Percentiles rank a stretch among this genome's conserved stretches.
These are phyloP conservation scores for Neuroterus valhalla DNA, from an alignment of 1,140 invertebrate genomes.

Conservation along the genomic window DNA sequence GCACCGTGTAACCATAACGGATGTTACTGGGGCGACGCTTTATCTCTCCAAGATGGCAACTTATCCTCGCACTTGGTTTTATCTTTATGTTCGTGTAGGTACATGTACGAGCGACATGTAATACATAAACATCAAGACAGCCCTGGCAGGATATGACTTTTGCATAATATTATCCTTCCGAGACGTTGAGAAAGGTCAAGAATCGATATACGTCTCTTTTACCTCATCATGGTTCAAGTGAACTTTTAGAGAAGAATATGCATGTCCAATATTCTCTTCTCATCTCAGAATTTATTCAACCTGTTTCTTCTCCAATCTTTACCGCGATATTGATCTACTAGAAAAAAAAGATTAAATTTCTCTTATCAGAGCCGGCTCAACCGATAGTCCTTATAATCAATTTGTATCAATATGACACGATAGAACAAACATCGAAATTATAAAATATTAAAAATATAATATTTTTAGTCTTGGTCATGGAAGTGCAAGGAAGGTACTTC, in stretches of 20 bases:
- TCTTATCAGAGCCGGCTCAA: no score
- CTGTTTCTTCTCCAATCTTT: not conserved
- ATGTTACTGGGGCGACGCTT: conserved; percentile 16
- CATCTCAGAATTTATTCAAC: not conserved
- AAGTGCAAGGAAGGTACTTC: no score
- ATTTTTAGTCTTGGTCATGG: no score
- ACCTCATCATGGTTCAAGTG: conserved; percentile 12
- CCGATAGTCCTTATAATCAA: no score
- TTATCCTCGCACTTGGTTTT: conserved; percentile 23
- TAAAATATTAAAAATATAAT: no score
- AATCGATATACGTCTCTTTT: conserved; percentile 11
- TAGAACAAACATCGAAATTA: no score
- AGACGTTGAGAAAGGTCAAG: conserved; percentile 21
- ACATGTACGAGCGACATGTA: conserved; percentile 9
- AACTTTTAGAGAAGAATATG: not conserved
- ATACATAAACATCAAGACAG: conserved; percentile 22
- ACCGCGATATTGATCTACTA: no score
- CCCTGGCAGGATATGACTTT: conserved; percentile 16
- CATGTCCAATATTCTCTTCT: not conserved
- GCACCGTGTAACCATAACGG: conserved; percentile 2
- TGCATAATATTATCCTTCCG: conserved; percentile 27
- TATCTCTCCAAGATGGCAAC: conserved; percentile 18
- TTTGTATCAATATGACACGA: no score
- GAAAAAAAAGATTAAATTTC: no score
- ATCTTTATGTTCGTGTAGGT: conserved; percentile 2